Evolutionary conservation across 2,797 vertebrate species (phyloP), one percentile per base, ranked within the genome.

Genomic region (Falco novaeseelandiae): DNA sequence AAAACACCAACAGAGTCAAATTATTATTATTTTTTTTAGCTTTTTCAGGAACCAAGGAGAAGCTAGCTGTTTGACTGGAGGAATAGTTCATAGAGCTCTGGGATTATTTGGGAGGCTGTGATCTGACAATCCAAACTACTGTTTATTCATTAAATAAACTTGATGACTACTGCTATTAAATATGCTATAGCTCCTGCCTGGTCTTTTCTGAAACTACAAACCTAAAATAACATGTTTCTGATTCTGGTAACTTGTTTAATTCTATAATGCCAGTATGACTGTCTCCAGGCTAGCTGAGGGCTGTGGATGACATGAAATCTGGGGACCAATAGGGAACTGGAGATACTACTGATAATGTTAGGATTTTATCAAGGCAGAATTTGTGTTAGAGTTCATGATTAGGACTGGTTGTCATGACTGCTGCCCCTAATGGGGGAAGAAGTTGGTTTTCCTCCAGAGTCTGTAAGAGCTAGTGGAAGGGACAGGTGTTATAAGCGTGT

Each of bases 201-300:
- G 4, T 63, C 22, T 83, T 27, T 71, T 57, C 52, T 74, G 55
- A 86, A 86, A 26, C 16, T 32, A 27, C 52, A 88, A 59, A 73
- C 10, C 5, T 34, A 27, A 62, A 74, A 92, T 27, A 4, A 52
- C 6, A 5, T 5, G 2, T 78, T 83, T 81, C 25, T 81, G n/a
- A 29, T 49, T 42, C 25, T 30, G 22, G 4, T 30, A 69, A 55
- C 2, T 4, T 51, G 13, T 30, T 76, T 66, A 32, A 51, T 52
- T 59, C n/a, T 44, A 3, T 34, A 59, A 48, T 18, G 12, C 2
- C 59, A 44, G 12, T 34, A 58, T 0, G 0, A 65, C 4, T 36
- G 34, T 4, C 14, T 44, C 15, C 3, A 20, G 48, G 22, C 13
- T 55, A 66, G 9, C 44, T 59, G 17, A 26, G 21, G 29, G 16